Base-by-base conservation (phyloP, 2,113 vertebrate genomes). In the Petromus typicus region DNA sequence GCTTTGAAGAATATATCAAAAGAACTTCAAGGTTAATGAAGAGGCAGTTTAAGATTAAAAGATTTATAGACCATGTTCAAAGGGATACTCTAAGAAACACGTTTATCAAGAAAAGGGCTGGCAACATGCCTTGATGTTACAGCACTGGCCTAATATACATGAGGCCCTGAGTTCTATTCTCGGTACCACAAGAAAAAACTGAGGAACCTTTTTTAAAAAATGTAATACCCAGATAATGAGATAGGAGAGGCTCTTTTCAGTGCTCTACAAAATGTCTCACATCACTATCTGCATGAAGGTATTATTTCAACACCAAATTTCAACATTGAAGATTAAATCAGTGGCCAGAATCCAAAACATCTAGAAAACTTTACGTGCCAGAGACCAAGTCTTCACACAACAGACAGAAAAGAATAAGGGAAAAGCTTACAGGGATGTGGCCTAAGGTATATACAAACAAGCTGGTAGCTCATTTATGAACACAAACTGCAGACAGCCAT, bases 231-330 rank as follows among this genome's bases (percentile, higher is more conserved):
- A 89, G 5, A 66, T n/a, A 89, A 30, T 45, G 94, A 90, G 25
- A 89, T 37, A 90, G 20, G 34, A 94, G 89, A 32, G 37, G 45
- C 30, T 87, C 69, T 61, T 83, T 57, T 75, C 63, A 79, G n/a
- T 84, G 22, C 30, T 94, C 71, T 88, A 86, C 64, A 57, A 88
- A 94, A 92, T 92, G 34, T 14, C 16, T 91, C 20, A 93, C 7
- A 76, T 54, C 32, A 87, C 12, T 25, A 63, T 6, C 37, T 75
- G 63, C 20, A 79, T 48, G 40, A 94, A 61, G 61, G 32, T 54
- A 81, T 37, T 81, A 78, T 69, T 93, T 92, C 56, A 84, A 23
- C 69, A 90, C 23, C 95, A 95, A 86, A 66, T 83, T 51, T 96
- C 12, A 86, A 67, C 23, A 85, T 1, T 45, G 5, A 96, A 76